Evolutionary conservation across 2,888 invertebrate species (phyloP), one percentile per base, ranked within the genome.

Genomic region (Cheilosia variabilis): DNA sequence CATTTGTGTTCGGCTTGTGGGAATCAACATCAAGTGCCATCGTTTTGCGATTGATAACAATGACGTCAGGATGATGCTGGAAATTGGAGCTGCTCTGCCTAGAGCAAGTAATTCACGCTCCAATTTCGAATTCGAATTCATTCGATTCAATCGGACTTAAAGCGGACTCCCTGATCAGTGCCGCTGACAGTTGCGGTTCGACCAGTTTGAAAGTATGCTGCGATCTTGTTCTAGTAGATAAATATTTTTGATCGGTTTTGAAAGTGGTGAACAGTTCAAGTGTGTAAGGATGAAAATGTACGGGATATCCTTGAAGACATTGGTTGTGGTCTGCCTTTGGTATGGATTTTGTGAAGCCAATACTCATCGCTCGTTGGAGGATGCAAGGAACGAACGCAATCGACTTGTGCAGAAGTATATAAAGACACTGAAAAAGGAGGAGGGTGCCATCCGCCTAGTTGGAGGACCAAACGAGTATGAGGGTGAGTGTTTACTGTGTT

Each of bases 361-460:
- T 2, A 15, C 45, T 2, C 91, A 91, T 83, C 88, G 88, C 66
- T 88, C 90, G 0, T 37, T 92, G 34, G 91, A 91, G 73, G 92
- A 92, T 72, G 92, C 92, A 7, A 89, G 91, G 10, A 89, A 89
- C 62, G 91, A 90, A 66, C 90, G 94, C 58, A 95, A 95, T 0
- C 93, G 93, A 34, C 93, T 96, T 81, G 93, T 96, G 17, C 95
- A 94, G 89, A 95, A 94, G 88, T 94, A 96, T 88, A 92, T 96
- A 87, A 96, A 95, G 89, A 94, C 95, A 79, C 92, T 95, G 81
- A 95, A 95, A 90, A 94, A 95, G 91, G 93, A 95, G 88, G 96
- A 97, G 88, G 97, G 96, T 10, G 95, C 94, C 77, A 91, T 97
- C 19, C 95, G 95, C 88, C 93, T 97, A 7, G 93, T 95, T 0